Conservation (phyloP, 2,113 vertebrate genomes). For the Microcebus tavaratra region DNA sequence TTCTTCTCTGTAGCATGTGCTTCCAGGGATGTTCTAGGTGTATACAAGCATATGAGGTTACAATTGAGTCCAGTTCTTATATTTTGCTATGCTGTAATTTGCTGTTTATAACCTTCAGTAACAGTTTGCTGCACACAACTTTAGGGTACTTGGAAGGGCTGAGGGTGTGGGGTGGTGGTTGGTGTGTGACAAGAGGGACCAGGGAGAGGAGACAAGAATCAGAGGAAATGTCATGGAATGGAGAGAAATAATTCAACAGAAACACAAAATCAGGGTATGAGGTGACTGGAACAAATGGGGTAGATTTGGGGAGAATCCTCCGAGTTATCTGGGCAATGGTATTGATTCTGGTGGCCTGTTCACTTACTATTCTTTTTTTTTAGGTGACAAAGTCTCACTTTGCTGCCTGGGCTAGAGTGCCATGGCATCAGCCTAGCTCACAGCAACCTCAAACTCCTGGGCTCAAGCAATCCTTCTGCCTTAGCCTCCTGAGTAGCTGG, state of each 20-base stretch:
- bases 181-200: background rate
- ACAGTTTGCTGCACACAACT: background rate
- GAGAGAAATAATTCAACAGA: conserved; percentile 24
- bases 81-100: background rate
- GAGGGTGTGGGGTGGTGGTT: background rate
- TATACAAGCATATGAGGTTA: background rate
- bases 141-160: background rate
- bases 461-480: too few relatives aligned
- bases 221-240: background rate
- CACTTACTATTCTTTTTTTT: background rate
- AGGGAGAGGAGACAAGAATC: background rate
- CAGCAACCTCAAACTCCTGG: too few relatives aligned
- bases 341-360: background rate
- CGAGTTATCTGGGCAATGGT: background rate
- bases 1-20: background rate
- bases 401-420: too few relatives aligned
- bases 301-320: background rate
- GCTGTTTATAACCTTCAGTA: background rate
- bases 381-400: too few relatives aligned
- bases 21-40: background rate
- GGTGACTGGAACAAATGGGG: background rate
- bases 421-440: too few relatives aligned
- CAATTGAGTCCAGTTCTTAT: background rate
- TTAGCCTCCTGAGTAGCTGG: too few relatives aligned
- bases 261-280: background rate